Evolutionary conservation across 2,888 invertebrate genomes (phyloP), one percentile per base, ranked within the genome.

Genomic region (Platerodrilus igneus): DNA sequence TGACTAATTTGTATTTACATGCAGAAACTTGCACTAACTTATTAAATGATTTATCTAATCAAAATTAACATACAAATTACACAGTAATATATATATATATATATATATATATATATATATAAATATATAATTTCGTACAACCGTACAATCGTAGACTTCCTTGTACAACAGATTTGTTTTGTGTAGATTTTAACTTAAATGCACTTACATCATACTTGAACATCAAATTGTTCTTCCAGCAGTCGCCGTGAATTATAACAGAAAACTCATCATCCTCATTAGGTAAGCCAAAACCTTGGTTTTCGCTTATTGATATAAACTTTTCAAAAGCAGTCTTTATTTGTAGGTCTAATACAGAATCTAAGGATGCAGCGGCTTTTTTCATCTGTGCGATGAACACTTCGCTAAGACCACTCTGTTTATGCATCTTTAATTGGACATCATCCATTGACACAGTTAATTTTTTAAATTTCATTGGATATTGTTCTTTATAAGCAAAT

Each of bases 401-500:
- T n/a, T n/a, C n/a, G n/a, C n/a, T n/a, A n/a, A n/a, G n/a, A n/a
- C n/a, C n/a, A n/a, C n/a, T n/a, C n/a, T n/a, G n/a, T n/a, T n/a
- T n/a, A n/a, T 21, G 7, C 11, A 37, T 21, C 16, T 14, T 34
- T 6, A 14, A n/a, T 3, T 18, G 16, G 8, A 29, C 14, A 20
- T 32, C 16, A 15, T 13, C 17, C 16, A 46, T 17, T 6, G 31
- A 29, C 3, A 27, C 26, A 1, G 29, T 26, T n/a, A 58, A 25
- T 15, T 47, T 28, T 8, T 52, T 25, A 37, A 53, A 58, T 15
- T 37, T 23, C 14, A 45, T 46, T 1, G 47, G 45, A 7, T 51
- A 26, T 32, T 52, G 47, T 23, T 53, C 47, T 23, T 52, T 52
- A 19, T 57, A 26, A 2, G 55, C 57, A 40, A 51, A 57, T 0